Evolutionary conservation across 1,140 invertebrate species (phyloP).

Genomic region (Gryllus bimaculatus): DNA sequence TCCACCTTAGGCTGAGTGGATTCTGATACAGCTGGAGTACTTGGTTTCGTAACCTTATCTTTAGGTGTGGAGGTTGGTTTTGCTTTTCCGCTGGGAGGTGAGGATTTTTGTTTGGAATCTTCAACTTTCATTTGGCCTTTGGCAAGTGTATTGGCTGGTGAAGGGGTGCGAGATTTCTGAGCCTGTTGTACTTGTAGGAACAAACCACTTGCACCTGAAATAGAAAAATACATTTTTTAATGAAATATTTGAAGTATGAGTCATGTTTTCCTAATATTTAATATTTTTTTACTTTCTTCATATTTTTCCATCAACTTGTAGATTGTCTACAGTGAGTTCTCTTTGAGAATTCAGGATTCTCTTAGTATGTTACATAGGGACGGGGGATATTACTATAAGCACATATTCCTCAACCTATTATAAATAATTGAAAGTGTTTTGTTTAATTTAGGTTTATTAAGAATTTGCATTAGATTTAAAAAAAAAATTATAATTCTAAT

Average conservation of each 20-base stretch:
- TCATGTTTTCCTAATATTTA: neutral
- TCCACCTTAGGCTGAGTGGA: neutral
- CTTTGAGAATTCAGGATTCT: neutral
- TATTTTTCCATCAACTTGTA: neutral
- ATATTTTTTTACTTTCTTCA: neutral
- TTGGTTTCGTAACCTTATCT: neutral
- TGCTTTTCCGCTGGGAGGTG: neutral
- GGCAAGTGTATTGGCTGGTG: neutral
- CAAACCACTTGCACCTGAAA: neutral
- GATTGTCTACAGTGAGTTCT: neutral
- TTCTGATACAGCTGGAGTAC: neutral
- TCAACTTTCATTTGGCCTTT: neutral
- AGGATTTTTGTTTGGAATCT: neutral
- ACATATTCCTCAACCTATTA: neutral
- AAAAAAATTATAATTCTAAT: too few relatives aligned
- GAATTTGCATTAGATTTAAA: too few relatives aligned
- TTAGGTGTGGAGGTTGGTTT: neutral
- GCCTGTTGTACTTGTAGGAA: neutral
- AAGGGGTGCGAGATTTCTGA: neutral
- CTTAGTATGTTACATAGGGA: too few relatives aligned
- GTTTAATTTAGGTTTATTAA: too few relatives aligned
- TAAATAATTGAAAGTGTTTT: too few relatives aligned
- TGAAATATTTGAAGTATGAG: neutral
- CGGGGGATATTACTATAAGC: neutral
- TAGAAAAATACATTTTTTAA: neutral